Conservation (phyloP, 2,113 vertebrate species). For the Malurus melanocephalus region DNA sequence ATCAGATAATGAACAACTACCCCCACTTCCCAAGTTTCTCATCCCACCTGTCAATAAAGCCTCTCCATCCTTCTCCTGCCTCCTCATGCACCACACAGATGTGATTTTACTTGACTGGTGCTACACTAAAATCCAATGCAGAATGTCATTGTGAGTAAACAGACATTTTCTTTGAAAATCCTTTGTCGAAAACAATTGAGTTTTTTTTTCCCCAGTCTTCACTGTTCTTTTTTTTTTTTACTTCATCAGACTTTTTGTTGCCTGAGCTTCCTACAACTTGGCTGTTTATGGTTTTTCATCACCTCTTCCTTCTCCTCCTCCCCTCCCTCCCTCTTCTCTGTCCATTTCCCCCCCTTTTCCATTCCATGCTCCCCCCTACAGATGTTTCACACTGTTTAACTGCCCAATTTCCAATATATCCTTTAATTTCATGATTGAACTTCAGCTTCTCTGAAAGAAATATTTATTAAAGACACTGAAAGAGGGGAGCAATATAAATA, state of each 20-base stretch:
- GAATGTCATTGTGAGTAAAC: slow-evolving; percentile 17
- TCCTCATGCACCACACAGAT: background rate
- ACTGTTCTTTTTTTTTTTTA: background rate
- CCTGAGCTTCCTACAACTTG: background rate
- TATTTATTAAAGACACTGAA: background rate
- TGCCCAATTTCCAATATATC: background rate
- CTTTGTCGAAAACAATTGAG: background rate
- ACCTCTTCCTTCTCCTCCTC: background rate
- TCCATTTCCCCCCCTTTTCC: background rate
- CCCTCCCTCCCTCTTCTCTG: background rate
- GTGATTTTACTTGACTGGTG: slow-evolving; percentile 27
- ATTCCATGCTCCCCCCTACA: background rate
- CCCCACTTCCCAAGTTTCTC: background rate
- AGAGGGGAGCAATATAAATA: background rate
- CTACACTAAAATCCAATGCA: background rate
- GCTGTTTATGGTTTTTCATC: background rate
- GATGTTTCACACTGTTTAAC: background rate
- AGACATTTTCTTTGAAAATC: background rate
- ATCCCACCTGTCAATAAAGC: slow-evolving; percentile 26
- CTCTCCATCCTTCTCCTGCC: background rate
- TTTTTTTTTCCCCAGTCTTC: background rate
- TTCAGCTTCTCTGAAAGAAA: background rate
- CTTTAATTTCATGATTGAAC: background rate
- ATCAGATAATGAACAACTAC: slow-evolving; percentile 26
- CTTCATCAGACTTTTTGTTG: background rate